These are phyloP conservation scores for Shinisaurus crocodilurus DNA, from an alignment of 2,113 vertebrate genomes.

Conservation along the genomic window DNA sequence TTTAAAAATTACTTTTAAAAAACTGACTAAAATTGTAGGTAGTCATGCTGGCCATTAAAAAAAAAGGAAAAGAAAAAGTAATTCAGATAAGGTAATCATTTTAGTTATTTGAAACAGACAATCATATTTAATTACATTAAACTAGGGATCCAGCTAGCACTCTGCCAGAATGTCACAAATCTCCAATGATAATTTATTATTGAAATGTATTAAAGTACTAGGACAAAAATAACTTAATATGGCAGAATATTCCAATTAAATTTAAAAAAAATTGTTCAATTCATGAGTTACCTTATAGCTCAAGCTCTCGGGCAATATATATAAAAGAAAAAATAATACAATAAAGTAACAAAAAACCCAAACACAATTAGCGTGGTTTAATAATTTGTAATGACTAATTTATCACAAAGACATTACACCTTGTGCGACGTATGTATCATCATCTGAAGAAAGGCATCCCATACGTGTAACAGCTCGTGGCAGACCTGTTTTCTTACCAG, in stretches of 20 bases:
- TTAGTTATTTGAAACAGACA: not conserved
- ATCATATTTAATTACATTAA: not conserved
- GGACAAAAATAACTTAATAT: not conserved
- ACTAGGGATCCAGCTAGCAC: not conserved
- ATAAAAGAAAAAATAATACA: not conserved
- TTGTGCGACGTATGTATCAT: too few relatives aligned
- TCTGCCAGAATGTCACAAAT: not conserved
- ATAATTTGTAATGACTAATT: too few relatives aligned
- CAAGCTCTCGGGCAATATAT: not conserved
- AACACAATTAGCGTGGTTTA: not conserved
- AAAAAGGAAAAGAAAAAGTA: fast-evolving
- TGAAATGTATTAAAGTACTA: not conserved
- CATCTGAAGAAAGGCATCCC: too few relatives aligned
- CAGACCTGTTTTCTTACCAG: too few relatives aligned
- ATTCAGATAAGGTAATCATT: not conserved
- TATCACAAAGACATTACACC: too few relatives aligned
- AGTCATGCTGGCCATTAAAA: not conserved
- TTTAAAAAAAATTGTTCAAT: not conserved
- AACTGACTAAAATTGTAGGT: not conserved
- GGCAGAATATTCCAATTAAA: not conserved
- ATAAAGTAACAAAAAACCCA: too few relatives aligned
- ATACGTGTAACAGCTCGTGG: too few relatives aligned
- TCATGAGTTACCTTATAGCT: not conserved
- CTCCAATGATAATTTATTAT: too few relatives aligned
- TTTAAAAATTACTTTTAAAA: not conserved